phyloP scores from a whole-genome alignment of 2,113 vertebrate species.

The Leptobrachium ailaonicum region DNA sequence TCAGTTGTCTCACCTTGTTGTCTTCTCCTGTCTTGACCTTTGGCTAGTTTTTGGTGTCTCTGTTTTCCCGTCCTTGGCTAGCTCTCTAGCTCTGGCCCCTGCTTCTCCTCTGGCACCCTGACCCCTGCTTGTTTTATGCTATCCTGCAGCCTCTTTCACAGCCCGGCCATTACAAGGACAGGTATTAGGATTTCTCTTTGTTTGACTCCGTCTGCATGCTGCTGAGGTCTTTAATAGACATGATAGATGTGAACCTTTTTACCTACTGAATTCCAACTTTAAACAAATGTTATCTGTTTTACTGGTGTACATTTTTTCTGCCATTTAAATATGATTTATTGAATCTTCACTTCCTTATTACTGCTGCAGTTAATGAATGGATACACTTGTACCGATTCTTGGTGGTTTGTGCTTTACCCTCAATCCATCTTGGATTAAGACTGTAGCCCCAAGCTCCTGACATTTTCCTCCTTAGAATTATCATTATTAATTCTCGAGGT shows the following conservation, averaged over 20 bases:
- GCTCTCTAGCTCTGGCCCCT: no score
- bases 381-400: slow-evolving; percentile 49
- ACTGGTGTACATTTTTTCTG: slow-evolving; percentile 24
- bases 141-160: no score
- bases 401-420: slow-evolving; percentile 45
- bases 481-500: slow-evolving; percentile 64
- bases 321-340: slow-evolving; percentile 63
- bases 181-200: no score
- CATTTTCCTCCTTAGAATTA: slow-evolving; percentile 48
- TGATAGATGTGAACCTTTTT: not conserved
- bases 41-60: no score
- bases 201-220: no score
- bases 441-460: slow-evolving; percentile 53
- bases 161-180: no score
- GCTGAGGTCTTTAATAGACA: no score
- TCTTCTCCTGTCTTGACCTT: no score
- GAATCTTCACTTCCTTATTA: slow-evolving; percentile 65
- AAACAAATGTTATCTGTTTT: slow-evolving; percentile 14
- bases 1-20: no score
- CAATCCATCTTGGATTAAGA: slow-evolving; percentile 62
- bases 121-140: no score
- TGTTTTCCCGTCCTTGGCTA: no score
- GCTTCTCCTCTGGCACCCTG: no score
- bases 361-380: slow-evolving; percentile 60
- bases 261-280: not conserved